Evolutionary conservation across 2,888 invertebrate genomes (phyloP), one percentile per base, ranked within the genome.

Genomic region (Trissoscelio sp.): DNA sequence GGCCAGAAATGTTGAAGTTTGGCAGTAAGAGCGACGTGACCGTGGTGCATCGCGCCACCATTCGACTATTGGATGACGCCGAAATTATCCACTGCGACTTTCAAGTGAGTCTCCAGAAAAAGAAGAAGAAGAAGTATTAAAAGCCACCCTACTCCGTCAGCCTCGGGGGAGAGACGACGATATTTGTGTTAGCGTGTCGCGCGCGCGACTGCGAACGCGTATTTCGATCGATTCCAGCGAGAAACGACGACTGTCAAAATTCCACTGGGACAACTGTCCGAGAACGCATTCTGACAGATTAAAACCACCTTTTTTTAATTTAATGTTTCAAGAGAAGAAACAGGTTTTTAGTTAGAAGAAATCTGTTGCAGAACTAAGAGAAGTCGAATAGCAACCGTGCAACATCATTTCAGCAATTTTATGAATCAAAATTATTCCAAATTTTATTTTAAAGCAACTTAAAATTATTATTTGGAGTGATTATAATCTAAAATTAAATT

Each of bases 41-140:
- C 87, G 90, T 91, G 91, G 90, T 90, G 88, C 89, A 91, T 87
- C 91, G 91, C 88, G 91, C 91, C 90, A 97, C 97, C 87, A 96
- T 98, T 88, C 94, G 97, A 89, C 94, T 97, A 85, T 93, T 97
- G 89, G 97, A 97, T 92, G 97, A 97, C 93, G 95, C 96, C 85
- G 97, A 97, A 93, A 95, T 97, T 89, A 93, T 97, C 90, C 96
- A 97, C 93, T 97, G 96, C 92, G 97, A 97, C 94, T 97, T 97
- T 93, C 97, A 97, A 94, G 96, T 96, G 92, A 92, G 88, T 81
- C 69, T 6, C 6, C 28, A 3, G 28, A 6, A 28, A n/a, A n/a
- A n/a, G n/a, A n/a, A n/a, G n/a, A n/a, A n/a, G n/a, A n/a, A n/a
- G n/a, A n/a, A n/a, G n/a, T n/a, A n/a, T n/a, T n/a, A n/a, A n/a